phyloP scores from a whole-genome alignment of 2,113 vertebrate species.

The Ascaphus truei region DNA sequence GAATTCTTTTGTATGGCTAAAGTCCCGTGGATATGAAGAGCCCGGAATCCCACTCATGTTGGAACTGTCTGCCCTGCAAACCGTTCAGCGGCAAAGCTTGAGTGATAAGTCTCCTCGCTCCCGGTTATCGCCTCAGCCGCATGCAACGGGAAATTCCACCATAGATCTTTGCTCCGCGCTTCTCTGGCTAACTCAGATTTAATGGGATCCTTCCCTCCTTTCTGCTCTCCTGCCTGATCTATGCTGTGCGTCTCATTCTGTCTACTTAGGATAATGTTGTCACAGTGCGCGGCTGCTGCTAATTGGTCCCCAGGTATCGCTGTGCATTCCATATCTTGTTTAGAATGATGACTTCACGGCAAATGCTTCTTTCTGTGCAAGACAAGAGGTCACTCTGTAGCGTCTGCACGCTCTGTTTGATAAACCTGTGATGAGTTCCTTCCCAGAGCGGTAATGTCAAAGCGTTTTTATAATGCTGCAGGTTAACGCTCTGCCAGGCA shows the following conservation, averaged over 20 bases:
- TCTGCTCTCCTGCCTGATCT: background rate
- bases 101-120: background rate
- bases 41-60: too few relatives aligned
- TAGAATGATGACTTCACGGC: background rate
- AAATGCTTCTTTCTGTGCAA: background rate
- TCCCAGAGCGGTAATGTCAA: background rate
- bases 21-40: too few relatives aligned
- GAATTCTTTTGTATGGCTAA: too few relatives aligned
- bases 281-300: background rate
- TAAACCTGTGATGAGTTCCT: background rate
- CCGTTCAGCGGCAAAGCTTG: too few relatives aligned
- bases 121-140: background rate
- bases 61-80: too few relatives aligned
- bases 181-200: background rate
- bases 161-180: background rate
- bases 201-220: background rate
- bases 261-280: constrained; percentile 9
- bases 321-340: background rate
- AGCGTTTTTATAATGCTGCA: background rate
- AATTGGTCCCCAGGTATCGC: background rate
- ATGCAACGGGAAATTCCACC: background rate
- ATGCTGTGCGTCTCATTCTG: background rate
- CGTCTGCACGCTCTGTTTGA: background rate
- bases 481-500: background rate
- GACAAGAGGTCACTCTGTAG: background rate